Evolutionary conservation across 2,113 vertebrate species (phyloP), one percentile per base, ranked within the genome.

Genomic region (Scomber scombrus): DNA sequence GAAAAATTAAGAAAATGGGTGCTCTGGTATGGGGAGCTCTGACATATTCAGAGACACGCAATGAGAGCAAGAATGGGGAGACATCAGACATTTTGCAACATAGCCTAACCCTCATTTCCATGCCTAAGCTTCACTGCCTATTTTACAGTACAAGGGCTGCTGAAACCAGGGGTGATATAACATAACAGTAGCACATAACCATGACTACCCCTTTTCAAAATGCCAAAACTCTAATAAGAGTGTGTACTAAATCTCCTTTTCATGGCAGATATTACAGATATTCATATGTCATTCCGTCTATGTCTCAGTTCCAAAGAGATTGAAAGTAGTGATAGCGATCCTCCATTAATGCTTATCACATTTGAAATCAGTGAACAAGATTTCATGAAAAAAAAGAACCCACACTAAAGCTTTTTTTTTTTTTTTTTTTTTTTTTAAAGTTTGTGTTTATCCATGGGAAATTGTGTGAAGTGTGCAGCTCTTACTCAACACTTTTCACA

Each of bases 161-260:
- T 69, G 69, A 82, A 84, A 86, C 62, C 71, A 66, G 51, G 51
- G 62, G 75, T 80, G 66, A 88, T 88, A 74, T 52, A 91, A 83
- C 71, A 78, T 78, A 82, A 85, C 60, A 84, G 78, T 57, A 61
- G 68, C 81, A 85, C 68, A 91, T 81, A 86, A 81, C 74, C 76
- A 78, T 71, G 54, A 58, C 82, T 78, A 88, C 83, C 71, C 19
- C 3, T 81, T 90, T 86, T 89, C 81, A 90, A 88, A 88, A 89
- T 90, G 82, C 82, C 82, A 91, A 78, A 81, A 78, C 85, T 89
- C 72, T 86, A 78, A 88, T 84, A 88, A 78, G 75, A 85, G 67
- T 64, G 57, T 76, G 80, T 40, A 55, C 81, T 84, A 65, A 86
- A 85, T 67, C 75, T 69, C 21, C 78, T 65, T 89, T 85, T 89